These are phyloP conservation scores for Stegana nigrithorax DNA, from an alignment of 2,888 invertebrate genomes.

Conservation along the genomic window DNA sequence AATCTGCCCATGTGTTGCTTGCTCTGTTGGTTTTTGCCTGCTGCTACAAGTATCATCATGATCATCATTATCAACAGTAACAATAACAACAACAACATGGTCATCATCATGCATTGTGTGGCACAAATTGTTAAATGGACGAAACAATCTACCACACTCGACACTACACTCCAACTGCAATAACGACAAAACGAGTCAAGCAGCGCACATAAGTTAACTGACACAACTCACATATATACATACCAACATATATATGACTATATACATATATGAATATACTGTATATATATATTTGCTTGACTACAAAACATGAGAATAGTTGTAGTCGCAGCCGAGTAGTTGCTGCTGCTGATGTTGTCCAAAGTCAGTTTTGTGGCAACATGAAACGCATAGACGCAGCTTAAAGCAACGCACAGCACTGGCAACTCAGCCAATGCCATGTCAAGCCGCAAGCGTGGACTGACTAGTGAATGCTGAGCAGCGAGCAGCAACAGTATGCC, in stretches of 20 bases:
- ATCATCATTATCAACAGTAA: too few relatives aligned
- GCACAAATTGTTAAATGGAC: constrained; percentile 60
- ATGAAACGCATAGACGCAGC: not conserved
- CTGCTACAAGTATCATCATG: constrained; percentile 40
- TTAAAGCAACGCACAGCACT: not conserved
- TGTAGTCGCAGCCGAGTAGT: too few relatives aligned
- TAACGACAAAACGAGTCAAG: constrained; percentile 12
- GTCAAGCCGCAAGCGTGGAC: too few relatives aligned
- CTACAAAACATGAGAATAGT: too few relatives aligned
- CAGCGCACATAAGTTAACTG: too few relatives aligned
- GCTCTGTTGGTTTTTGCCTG: too few relatives aligned
- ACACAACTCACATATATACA: not conserved
- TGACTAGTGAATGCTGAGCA: not conserved
- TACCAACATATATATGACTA: not conserved
- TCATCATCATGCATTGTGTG: constrained; percentile 42
- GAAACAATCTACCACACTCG: constrained; percentile 49
- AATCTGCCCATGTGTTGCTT: too few relatives aligned
- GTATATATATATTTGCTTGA: constrained; percentile 1
- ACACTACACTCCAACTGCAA: constrained; percentile 25
- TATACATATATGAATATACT: not conserved
- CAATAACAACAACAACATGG: too few relatives aligned
- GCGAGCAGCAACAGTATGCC: not conserved
- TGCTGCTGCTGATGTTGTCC: not conserved
- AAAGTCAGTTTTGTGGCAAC: not conserved
- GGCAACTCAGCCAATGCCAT: too few relatives aligned